phyloP scores from a whole-genome alignment of 2,888 invertebrate species.

The Adelognathus sp. region DNA sequence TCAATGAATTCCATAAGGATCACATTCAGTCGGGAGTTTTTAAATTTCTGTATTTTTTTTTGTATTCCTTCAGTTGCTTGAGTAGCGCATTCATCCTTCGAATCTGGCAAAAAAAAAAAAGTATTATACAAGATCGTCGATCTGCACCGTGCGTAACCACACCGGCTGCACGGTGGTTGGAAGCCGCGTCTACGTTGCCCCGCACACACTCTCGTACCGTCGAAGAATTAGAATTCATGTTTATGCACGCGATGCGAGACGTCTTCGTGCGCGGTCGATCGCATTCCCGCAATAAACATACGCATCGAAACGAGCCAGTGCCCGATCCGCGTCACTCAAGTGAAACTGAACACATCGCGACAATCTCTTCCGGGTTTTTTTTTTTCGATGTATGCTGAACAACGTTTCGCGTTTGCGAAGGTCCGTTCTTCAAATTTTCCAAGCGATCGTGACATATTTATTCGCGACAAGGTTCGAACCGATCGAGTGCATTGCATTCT shows the following conservation, averaged over 20 bases:
- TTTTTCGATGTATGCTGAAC: not conserved
- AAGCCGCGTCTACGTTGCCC: not conserved
- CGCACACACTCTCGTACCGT: not conserved
- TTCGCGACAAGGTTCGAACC: too few relatives aligned
- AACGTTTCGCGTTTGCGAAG: not conserved
- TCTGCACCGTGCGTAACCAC: not conserved
- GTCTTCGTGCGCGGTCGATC: slow-evolving; percentile 8
- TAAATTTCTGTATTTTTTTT: too few relatives aligned
- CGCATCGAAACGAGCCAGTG: not conserved
- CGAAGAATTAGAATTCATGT: slow-evolving; percentile 29
- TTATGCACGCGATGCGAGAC: slow-evolving; percentile 24
- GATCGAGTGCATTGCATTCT: not conserved
- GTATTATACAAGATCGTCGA: not conserved
- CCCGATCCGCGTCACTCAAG: not conserved
- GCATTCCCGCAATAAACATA: not conserved
- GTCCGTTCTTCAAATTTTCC: too few relatives aligned
- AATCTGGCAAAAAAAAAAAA: not conserved
- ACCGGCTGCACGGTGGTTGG: slow-evolving; percentile 2
- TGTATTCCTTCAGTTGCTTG: not conserved
- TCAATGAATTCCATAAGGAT: too few relatives aligned
- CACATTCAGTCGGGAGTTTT: too few relatives aligned
- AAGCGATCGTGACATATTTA: too few relatives aligned
- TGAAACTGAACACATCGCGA: not conserved
- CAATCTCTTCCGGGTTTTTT: slow-evolving; percentile 1
- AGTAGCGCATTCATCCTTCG: not conserved